phyloP scores from a whole-genome alignment of 2,888 invertebrate genomes.

The Ferrisia virgata region DNA sequence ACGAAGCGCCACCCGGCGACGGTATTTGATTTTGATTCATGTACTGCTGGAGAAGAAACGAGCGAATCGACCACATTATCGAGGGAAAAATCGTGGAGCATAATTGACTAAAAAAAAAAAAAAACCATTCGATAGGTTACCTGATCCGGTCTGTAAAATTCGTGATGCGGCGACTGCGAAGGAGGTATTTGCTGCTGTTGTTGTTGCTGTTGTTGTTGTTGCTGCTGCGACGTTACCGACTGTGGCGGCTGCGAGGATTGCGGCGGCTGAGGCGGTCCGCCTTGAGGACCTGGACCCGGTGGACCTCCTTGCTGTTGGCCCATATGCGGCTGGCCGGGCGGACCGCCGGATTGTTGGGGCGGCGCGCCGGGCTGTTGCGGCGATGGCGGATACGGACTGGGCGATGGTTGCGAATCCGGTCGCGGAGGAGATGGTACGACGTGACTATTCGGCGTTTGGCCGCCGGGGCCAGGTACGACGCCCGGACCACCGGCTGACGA shows the following conservation, averaged over 20 bases:
- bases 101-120: no score
- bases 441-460: conserved; percentile 14
- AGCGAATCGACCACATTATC: no score
- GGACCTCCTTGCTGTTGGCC: conserved; percentile 42
- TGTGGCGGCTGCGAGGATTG: conserved; percentile 51
- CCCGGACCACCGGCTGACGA: background rate
- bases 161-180: conserved; percentile 55
- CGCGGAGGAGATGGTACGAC: conserved; percentile 38
- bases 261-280: conserved; percentile 50
- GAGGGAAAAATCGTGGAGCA: no score
- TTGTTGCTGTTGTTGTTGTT: conserved; percentile 54
- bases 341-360: background rate
- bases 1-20: background rate
- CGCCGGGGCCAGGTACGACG: background rate
- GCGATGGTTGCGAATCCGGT: conserved; percentile 36
- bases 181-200: conserved; percentile 54
- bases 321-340: background rate
- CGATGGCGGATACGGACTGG: conserved; percentile 38
- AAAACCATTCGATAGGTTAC: background rate
- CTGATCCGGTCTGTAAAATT: conserved; percentile 60
- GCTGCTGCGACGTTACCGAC: conserved; percentile 55
- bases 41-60: background rate
- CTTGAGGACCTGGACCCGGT: conserved; percentile 44
- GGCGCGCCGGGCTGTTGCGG: conserved; percentile 35
- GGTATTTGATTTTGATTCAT: conserved; percentile 42